These are phyloP conservation scores for Chelonus formosanus DNA, from an alignment of 2,888 invertebrate genomes.

Conservation along the genomic window DNA sequence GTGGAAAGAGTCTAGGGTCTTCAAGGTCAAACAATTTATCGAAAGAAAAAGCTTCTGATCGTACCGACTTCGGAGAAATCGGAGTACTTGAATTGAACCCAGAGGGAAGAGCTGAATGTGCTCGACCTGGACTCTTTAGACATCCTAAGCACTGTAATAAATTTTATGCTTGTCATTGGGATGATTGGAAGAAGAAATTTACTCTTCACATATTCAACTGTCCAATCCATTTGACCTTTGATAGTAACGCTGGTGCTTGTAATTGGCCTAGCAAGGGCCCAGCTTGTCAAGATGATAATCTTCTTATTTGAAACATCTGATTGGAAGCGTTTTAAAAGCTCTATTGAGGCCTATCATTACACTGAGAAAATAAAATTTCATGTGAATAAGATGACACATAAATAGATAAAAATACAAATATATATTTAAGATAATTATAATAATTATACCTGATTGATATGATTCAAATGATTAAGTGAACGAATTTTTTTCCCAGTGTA, in stretches of 20 bases:
- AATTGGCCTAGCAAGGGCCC: slow-evolving; percentile 86
- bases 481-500: too few species aligned
- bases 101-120: slow-evolving; percentile 67
- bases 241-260: slow-evolving; percentile 78
- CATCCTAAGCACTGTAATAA: slow-evolving; percentile 84
- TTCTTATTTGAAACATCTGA: slow-evolving; percentile 67
- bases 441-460: too few species aligned
- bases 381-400: too few species aligned
- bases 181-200: slow-evolving; percentile 77
- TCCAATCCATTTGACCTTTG: slow-evolving; percentile 81
- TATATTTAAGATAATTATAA: too few species aligned
- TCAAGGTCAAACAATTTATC: slow-evolving; percentile 31
- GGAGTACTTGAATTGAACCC: slow-evolving; percentile 66
- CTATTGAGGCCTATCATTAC: too few species aligned
- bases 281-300: slow-evolving; percentile 77
- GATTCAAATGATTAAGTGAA: too few species aligned
- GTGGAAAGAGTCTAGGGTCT: slow-evolving; percentile 37
- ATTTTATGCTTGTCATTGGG: slow-evolving; percentile 85
- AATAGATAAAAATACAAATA: too few species aligned
- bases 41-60: slow-evolving; percentile 67
- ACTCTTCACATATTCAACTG: slow-evolving; percentile 82
- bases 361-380: slow-evolving; percentile 42
- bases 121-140: slow-evolving; percentile 68
- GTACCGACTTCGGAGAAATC: slow-evolving; percentile 71
- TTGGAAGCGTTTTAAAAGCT: slow-evolving; percentile 38